Conservation (phyloP, 2,797 vertebrate species). For the Gastrophryne carolinensis region DNA sequence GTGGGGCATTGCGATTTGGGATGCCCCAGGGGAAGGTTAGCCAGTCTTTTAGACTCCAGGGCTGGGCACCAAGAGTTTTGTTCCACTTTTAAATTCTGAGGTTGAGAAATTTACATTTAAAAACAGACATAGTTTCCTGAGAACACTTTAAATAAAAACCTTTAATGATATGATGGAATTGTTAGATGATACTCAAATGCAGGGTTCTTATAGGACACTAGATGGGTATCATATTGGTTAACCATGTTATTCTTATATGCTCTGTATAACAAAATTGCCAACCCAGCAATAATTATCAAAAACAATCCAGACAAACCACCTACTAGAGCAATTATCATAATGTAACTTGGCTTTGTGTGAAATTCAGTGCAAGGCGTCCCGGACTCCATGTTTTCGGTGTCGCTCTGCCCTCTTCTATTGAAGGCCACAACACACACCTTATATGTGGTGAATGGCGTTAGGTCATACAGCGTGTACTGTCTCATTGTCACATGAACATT, state of each 20-base stretch:
- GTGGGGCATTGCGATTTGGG: too few relatives aligned
- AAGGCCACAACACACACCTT: constrained; percentile 65
- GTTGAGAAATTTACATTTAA: too few relatives aligned
- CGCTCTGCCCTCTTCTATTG: constrained; percentile 68
- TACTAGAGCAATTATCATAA: constrained; percentile 60
- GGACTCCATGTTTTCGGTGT: background rate
- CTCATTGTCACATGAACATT: constrained; percentile 66
- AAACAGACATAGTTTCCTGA: too few relatives aligned
- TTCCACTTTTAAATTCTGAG: too few relatives aligned
- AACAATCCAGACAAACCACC: constrained; percentile 60
- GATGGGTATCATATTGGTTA: constrained; percentile 61
- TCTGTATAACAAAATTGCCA: constrained; percentile 64
- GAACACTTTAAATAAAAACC: background rate
- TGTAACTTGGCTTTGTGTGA: constrained; percentile 63
- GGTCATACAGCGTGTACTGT: constrained; percentile 65
- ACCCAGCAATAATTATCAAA: constrained; percentile 59
- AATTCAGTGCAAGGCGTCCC: constrained; percentile 59
- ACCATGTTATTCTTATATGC: constrained; percentile 51
- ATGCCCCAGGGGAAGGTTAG: too few relatives aligned
- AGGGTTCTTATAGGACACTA: constrained; percentile 73
- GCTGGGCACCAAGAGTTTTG: too few relatives aligned
- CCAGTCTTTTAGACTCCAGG: too few relatives aligned
- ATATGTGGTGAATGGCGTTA: constrained; percentile 66
- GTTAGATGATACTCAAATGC: constrained; percentile 64
- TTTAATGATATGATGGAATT: constrained; percentile 55